Percentiles rank a stretch among this genome's conserved stretches.
phyloP scores from a whole-genome alignment of 2,888 invertebrate genomes.

The Diarsia mendica region DNA sequence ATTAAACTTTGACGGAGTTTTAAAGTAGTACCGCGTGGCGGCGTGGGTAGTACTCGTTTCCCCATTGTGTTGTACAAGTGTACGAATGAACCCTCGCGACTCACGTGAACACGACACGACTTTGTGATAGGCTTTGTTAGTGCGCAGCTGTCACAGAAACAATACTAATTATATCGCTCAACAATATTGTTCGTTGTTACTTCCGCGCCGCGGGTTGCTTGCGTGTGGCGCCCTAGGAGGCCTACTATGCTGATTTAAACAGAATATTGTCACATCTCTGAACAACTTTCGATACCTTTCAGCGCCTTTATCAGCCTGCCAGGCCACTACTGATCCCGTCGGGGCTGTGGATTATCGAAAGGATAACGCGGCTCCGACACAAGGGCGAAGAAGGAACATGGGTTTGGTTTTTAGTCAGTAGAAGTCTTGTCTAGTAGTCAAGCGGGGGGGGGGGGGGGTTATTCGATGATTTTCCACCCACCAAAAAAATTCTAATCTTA shows the following conservation, averaged over 20 bases:
- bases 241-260: neutral
- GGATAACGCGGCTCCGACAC: too few relatives aligned
- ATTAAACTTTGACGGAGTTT: slow-evolving; percentile 60
- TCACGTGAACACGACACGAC: slow-evolving; percentile 23
- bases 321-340: too few relatives aligned
- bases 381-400: too few relatives aligned
- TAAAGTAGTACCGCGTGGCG: slow-evolving; percentile 40
- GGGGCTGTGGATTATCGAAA: too few relatives aligned
- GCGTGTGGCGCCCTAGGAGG: neutral
- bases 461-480: too few relatives aligned
- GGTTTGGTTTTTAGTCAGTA: too few relatives aligned
- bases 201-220: neutral
- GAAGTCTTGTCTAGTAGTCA: too few relatives aligned
- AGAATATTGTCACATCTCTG: neutral
- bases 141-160: slow-evolving; percentile 31
- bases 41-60: slow-evolving; percentile 30
- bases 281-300: neutral
- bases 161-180: slow-evolving; percentile 45
- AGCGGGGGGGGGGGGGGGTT: too few relatives aligned
- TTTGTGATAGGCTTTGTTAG: slow-evolving; percentile 46
- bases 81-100: slow-evolving; percentile 32
- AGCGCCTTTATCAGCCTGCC: neutral
- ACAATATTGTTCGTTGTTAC: slow-evolving; percentile 12
- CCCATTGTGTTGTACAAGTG: slow-evolving; percentile 50
- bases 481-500: too few relatives aligned